These are phyloP conservation scores for Chrysodeixis includens DNA, from an alignment of 2,888 invertebrate genomes.

Conservation along the genomic window DNA sequence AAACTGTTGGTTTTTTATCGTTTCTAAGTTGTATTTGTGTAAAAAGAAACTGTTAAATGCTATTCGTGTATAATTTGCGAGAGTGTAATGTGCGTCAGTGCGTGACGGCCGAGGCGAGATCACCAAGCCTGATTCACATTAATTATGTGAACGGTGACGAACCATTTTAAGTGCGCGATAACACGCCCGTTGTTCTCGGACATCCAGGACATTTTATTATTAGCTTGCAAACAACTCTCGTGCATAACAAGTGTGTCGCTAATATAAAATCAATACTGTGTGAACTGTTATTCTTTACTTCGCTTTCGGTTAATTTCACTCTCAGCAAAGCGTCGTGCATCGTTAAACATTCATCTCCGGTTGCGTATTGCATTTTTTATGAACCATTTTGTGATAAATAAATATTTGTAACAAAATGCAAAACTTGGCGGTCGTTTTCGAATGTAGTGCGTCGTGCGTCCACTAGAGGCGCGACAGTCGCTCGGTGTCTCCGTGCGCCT, in stretches of 20 bases:
- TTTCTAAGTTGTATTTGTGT: slow-evolving; percentile 49
- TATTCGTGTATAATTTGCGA: slow-evolving; percentile 54
- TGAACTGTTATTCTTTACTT: slow-evolving; percentile 46
- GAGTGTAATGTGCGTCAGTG: slow-evolving; percentile 63
- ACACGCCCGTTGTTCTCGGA: slow-evolving; percentile 74
- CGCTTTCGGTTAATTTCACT: slow-evolving; percentile 24
- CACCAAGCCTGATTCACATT: slow-evolving; percentile 81
- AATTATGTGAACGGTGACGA: slow-evolving; percentile 87
- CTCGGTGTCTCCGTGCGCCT: slow-evolving; percentile 74
- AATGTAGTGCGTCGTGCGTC: slow-evolving; percentile 62
- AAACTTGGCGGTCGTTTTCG: slow-evolving; percentile 80
- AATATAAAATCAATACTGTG: slow-evolving; percentile 83
- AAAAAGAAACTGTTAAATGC: slow-evolving; percentile 41
- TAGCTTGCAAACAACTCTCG: slow-evolving; percentile 57
- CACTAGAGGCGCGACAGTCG: slow-evolving; percentile 66
- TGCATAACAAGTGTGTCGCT: slow-evolving; percentile 57
- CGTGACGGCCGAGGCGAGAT: slow-evolving; percentile 73
- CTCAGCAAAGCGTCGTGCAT: slow-evolving; percentile 18
- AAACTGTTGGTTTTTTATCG: slow-evolving; percentile 58
- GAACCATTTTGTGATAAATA: slow-evolving; percentile 19
- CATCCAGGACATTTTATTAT: slow-evolving; percentile 58
- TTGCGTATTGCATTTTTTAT: slow-evolving; percentile 16
- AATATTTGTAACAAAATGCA: slow-evolving; percentile 51
- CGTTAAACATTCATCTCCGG: slow-evolving; percentile 14
- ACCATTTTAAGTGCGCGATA: slow-evolving; percentile 85